A percentile compares a stretch with the other conserved stretches of the same genome.
Conservation (phyloP, 2,888 invertebrate species). For the Dilophus febrilis region DNA sequence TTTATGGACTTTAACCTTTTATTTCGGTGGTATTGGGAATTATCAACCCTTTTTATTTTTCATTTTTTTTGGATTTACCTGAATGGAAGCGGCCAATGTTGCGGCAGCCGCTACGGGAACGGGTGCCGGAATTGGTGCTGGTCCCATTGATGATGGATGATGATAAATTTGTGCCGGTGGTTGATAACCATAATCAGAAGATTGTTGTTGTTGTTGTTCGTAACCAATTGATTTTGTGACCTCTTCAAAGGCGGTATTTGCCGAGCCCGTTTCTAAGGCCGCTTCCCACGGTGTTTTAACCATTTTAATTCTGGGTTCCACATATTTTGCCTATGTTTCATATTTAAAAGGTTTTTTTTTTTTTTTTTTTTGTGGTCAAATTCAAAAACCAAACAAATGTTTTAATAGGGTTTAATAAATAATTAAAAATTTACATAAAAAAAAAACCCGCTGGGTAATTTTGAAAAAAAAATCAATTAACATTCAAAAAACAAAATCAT, state of each 20-base stretch:
- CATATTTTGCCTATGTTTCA: conserved; percentile 42
- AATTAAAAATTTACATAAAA: no score
- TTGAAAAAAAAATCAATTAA: no score
- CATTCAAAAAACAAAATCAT: no score
- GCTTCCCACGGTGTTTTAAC: conserved; percentile 55
- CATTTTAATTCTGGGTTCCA: conserved; percentile 36
- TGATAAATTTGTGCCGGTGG: conserved; percentile 7
- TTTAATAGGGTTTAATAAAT: no score
- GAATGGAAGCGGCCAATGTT: neutral
- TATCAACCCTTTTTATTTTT: neutral
- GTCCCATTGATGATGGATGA: conserved; percentile 3
- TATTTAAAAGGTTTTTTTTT: no score
- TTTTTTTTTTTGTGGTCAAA: no score
- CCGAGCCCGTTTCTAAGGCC: conserved; percentile 50
- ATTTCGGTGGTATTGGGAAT: neutral
- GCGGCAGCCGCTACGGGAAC: neutral
- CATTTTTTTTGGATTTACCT: neutral
- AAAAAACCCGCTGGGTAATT: no score
- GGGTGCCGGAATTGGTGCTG: conserved; percentile 5
- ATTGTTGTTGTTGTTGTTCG: conserved; percentile 3
- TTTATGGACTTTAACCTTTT: neutral
- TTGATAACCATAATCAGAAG: conserved; percentile 6
- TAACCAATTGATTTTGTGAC: conserved; percentile 7
- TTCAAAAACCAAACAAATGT: no score
- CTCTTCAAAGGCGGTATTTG: conserved; percentile 49